A percentile compares a stretch with the other conserved stretches of the same genome.
These are phyloP conservation scores for Microplitis demolitor DNA, from an alignment of 1,140 invertebrate genomes.

Conservation along the genomic window DNA sequence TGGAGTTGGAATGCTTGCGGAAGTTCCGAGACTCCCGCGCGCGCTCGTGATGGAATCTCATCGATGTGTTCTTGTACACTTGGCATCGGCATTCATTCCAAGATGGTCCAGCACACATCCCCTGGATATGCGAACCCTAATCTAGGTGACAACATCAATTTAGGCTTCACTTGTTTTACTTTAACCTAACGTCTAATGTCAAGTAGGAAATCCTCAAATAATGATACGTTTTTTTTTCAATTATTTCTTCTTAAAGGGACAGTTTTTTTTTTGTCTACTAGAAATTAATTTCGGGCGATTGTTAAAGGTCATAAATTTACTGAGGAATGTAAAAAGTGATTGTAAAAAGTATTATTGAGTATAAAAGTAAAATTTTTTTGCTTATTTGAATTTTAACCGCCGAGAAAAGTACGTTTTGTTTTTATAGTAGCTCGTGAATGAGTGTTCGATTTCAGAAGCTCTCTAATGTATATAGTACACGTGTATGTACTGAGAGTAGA, in stretches of 20 bases:
- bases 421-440: not conserved
- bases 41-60: conserved; percentile 33
- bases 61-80: conserved; percentile 22
- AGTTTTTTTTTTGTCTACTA: too few relatives aligned
- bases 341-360: too few relatives aligned
- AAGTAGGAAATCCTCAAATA: not conserved
- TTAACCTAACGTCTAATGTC: not conserved
- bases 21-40: conserved; percentile 31
- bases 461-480: not conserved
- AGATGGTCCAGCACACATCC: not conserved
- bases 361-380: too few relatives aligned
- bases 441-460: not conserved
- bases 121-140: conserved; percentile 10
- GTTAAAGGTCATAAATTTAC: too few relatives aligned
- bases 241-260: not conserved
- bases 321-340: too few relatives aligned
- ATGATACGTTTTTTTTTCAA: not conserved
- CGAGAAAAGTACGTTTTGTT: not conserved
- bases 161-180: not conserved
- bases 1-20: conserved; percentile 47
- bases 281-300: too few relatives aligned
- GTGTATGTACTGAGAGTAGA: not conserved
- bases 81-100: not conserved
- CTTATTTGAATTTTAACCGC: not conserved
- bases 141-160: conserved; percentile 19